These are phyloP conservation scores for Eupithecia tripunctaria DNA, from an alignment of 2,888 invertebrate species.

Conservation along the genomic window DNA sequence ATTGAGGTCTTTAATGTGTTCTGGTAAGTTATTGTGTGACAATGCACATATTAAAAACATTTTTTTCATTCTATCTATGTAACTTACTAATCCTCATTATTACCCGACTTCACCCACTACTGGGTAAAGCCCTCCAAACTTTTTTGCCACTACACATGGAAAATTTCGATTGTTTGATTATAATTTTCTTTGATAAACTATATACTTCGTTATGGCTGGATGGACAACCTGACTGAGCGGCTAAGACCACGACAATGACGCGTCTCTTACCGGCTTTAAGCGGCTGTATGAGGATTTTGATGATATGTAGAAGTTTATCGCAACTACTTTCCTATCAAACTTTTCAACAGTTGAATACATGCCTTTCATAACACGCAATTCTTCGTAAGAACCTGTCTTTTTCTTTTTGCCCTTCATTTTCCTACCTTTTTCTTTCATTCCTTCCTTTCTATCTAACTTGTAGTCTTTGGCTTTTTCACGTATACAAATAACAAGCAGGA, in stretches of 20 bases:
- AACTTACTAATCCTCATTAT: too few species aligned
- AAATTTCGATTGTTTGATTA: too few species aligned
- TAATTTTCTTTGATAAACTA: too few species aligned
- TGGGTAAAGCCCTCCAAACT: too few species aligned
- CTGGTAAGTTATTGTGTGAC: too few species aligned
- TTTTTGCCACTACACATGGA: too few species aligned
- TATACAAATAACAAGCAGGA: slow-evolving; percentile 89
- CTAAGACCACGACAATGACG: slow-evolving; percentile 86
- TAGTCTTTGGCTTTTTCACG: neutral
- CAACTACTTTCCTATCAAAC: slow-evolving; percentile 60
- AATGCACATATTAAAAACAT: too few species aligned
- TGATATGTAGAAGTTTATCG: slow-evolving; percentile 99
- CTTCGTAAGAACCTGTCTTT: neutral
- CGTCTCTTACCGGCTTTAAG: slow-evolving; percentile 96
- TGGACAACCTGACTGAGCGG: too few species aligned
- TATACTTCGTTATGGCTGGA: too few species aligned
- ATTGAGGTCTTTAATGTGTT: too few species aligned
- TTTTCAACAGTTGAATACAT: neutral
- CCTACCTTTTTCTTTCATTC: neutral
- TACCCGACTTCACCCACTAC: too few species aligned
- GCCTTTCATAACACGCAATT: neutral
- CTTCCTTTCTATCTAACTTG: neutral
- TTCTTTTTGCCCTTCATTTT: neutral
- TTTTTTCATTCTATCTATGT: too few species aligned
- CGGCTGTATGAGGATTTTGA: slow-evolving; percentile 98